Evolutionary conservation across 2,113 vertebrate genomes (phyloP), one percentile per base, ranked within the genome.

Genomic region (Hippocampus comes): DNA sequence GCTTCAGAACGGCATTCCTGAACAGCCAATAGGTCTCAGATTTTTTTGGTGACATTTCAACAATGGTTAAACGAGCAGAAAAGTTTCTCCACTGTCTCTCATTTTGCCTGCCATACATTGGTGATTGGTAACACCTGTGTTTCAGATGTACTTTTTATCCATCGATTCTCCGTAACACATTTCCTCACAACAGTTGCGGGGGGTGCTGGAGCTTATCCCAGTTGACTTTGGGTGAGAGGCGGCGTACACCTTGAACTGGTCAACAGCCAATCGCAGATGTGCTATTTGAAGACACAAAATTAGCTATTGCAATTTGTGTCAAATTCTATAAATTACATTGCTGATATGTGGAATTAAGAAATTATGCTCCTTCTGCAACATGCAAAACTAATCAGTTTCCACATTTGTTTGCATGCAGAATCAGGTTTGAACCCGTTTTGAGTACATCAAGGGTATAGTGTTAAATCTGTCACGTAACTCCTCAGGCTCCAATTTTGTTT

Each of bases 401-500:
- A 57, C 56, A 25, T 60, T 5, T 60, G 25, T 34, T 9, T 18
- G 5, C 9, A 15, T 14, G 51, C 51, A 9, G 1, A 25, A 11
- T 27, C 25, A 60, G 34, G 6, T 30, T 20, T 17, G 14, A 17
- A 18, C 30, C 59, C 27, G 6, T 38, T 34, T 61, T 61, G 2
- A 18, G 27, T 61, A 30, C 34, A 61, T 61, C 27, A 34, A 17
- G 27, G 27, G 27, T 15, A 8, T 34, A 18, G 59, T 9, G 27
- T 61, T 61, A 70, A 30, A 59, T 79, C 70, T 30, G 17, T 74
- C 75, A 78, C 71, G 83, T 73, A 85, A 86, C 75, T 63, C 79
- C 71, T 59, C 76, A 75, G 75, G 70, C 79, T 76, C n/a, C 83
- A 34, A 15, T 72, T 68, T 34, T 78, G 27, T 78, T 87, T 80